Conservation (phyloP, 2,113 vertebrate species). For the Pterocles orientalis region DNA sequence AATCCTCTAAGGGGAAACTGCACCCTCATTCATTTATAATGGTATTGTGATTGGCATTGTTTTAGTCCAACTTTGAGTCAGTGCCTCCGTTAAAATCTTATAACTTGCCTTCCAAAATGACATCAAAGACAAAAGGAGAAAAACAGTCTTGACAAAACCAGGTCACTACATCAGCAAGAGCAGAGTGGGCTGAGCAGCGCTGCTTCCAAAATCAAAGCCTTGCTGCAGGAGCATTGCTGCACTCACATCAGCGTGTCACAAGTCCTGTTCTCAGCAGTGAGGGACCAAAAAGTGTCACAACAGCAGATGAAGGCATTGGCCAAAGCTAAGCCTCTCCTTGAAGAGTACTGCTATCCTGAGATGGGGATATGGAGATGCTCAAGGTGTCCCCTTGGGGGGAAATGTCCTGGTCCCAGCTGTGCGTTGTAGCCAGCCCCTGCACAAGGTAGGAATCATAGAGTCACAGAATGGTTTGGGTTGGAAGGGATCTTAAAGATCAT, state of each 20-base stretch:
- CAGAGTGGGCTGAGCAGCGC: conserved; percentile 9
- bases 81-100: conserved; percentile 52
- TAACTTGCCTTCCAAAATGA: conserved; percentile 50
- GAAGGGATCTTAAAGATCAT: too few species aligned
- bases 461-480: too few species aligned
- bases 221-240: neutral
- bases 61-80: conserved; percentile 40
- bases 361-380: neutral
- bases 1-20: conserved; percentile 20
- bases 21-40: conserved; percentile 1
- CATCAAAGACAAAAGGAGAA: conserved; percentile 52
- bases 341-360: neutral
- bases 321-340: neutral
- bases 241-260: neutral
- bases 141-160: conserved; percentile 59
- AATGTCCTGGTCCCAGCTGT: neutral
- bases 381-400: neutral
- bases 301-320: neutral
- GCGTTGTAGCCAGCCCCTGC: neutral
- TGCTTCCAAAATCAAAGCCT: conserved; percentile 31
- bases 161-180: conserved; percentile 58
- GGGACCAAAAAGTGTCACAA: neutral
- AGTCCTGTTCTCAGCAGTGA: neutral
- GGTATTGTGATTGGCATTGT: conserved; percentile 33
- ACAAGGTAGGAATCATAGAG: neutral